Base-by-base conservation (phyloP, 2,797 vertebrate species). In the Sarcophilus harrisii region DNA sequence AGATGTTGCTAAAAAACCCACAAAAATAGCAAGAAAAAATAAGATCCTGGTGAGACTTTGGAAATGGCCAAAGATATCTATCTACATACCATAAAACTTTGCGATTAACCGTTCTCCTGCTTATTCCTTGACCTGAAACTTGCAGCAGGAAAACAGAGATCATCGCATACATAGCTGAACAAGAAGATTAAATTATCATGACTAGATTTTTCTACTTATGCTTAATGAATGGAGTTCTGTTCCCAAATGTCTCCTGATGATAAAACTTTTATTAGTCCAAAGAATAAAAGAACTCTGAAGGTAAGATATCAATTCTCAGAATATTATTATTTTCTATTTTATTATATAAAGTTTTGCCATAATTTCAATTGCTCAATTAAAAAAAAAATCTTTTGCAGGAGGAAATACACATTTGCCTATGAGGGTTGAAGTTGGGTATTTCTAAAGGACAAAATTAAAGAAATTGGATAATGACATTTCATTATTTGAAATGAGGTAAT, bases 191-290 rank as follows among this genome's bases (percentile, higher is more conserved):
- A 95, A 96, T 97, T 91, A 94, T 95, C 59, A 81, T 38, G 92
- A 94, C 62, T 97, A 92, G 59, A 95, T 96, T 96, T 96, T 97
- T 96, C 91, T 95, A 32, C 29, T n/a, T 55, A 96, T 96, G 60
- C 9, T 94, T 91, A 2, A 38, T 95, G 73, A 96, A 57, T 95
- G 12, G 52, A 27, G 2, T 95, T 97, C 96, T 92, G 96, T 94
- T 96, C 66, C 28, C 27, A 58, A 58, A 29, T 95, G 95, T 27
- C 81, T 93, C 54, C 32, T 95, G 87, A 97, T 90, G 94, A 32
- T 59, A 45, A 81, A 96, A 96, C 94, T 95, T 94, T 91, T 91
- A 54, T 54, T 92, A 94, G 28, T 92, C 73, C 66, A 29, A 96
- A 94, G 91, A 95, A 94, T 95, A 52, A 93, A 94, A 95, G 92